Conservation (phyloP, 2,113 vertebrate genomes). For the Campylomormyrus numenius region DNA sequence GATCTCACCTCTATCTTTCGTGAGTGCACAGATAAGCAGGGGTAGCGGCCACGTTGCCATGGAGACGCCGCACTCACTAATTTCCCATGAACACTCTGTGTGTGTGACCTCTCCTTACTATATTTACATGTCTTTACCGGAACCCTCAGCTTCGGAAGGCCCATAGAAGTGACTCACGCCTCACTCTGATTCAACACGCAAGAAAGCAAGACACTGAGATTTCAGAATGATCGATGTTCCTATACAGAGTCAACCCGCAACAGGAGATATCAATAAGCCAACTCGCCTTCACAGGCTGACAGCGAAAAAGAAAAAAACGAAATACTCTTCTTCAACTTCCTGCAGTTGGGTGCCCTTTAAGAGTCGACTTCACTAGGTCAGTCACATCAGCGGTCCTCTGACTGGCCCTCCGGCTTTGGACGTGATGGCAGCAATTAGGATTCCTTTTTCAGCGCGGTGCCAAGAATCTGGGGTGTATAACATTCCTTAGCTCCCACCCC, state of each 20-base stretch:
- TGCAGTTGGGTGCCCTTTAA: neutral
- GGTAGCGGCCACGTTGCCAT: neutral
- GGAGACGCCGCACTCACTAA: neutral
- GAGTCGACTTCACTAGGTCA: neutral
- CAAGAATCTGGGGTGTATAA: neutral
- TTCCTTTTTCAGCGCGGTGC: neutral
- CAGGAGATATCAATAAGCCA: neutral
- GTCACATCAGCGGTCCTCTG: neutral
- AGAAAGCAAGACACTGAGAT: neutral
- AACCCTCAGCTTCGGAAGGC: neutral
- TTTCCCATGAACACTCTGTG: neutral
- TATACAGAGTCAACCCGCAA: neutral
- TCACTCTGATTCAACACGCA: neutral
- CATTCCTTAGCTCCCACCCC: neutral
- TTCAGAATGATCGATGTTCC: constrained; percentile 30
- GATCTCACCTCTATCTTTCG: neutral
- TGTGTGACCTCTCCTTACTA: neutral
- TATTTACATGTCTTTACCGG: constrained; percentile 10
- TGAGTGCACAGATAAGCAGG: neutral
- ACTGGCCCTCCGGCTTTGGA: neutral
- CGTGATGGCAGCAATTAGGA: neutral
- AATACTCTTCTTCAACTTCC: neutral
- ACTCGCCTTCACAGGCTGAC: neutral
- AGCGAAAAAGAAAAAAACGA: neutral
- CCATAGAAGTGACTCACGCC: constrained; percentile 14